phyloP scores from a whole-genome alignment of 2,888 invertebrate species.

The Pegoplata infirma region DNA sequence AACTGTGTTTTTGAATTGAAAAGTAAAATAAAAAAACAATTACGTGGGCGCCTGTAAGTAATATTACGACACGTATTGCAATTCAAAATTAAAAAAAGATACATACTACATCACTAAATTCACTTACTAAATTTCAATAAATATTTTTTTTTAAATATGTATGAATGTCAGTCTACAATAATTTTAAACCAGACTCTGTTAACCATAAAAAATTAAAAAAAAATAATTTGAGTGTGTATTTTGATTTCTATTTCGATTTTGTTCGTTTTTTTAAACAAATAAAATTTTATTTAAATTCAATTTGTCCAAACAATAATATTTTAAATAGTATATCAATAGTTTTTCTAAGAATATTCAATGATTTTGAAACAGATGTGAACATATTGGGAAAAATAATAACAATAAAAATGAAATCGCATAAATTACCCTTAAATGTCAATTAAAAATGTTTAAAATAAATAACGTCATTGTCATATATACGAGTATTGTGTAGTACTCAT shows the following conservation, averaged over 20 bases:
- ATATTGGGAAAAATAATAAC: slow-evolving; percentile 3
- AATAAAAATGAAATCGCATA: slow-evolving; percentile 47
- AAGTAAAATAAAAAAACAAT: slow-evolving; percentile 11
- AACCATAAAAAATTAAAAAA: slow-evolving; percentile 9
- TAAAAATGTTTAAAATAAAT: slow-evolving; percentile 42
- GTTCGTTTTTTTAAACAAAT: background rate
- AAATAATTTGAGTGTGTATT: background rate
- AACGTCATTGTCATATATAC: slow-evolving; percentile 40
- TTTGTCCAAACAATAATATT: slow-evolving; percentile 6
- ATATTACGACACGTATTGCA: slow-evolving; percentile 29
- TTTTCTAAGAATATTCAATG: slow-evolving; percentile 58
- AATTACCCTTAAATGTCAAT: slow-evolving; percentile 61
- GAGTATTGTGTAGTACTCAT: slow-evolving; percentile 23
- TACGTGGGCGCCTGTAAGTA: slow-evolving; percentile 58
- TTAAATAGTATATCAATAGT: slow-evolving; percentile 20
- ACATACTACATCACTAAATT: background rate
- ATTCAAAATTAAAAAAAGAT: slow-evolving; percentile 12
- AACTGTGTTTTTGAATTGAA: background rate
- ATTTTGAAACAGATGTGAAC: slow-evolving; percentile 55
- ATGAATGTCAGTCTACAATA: slow-evolving; percentile 1
- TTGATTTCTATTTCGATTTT: background rate
- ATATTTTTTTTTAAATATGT: background rate
- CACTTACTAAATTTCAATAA: too few species aligned
- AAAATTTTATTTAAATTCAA: background rate
- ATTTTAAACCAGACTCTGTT: slow-evolving; percentile 31